Evolutionary conservation across 2,797 vertebrate genomes (phyloP), one percentile per base, ranked within the genome.

Genomic region (Falco cherrug): DNA sequence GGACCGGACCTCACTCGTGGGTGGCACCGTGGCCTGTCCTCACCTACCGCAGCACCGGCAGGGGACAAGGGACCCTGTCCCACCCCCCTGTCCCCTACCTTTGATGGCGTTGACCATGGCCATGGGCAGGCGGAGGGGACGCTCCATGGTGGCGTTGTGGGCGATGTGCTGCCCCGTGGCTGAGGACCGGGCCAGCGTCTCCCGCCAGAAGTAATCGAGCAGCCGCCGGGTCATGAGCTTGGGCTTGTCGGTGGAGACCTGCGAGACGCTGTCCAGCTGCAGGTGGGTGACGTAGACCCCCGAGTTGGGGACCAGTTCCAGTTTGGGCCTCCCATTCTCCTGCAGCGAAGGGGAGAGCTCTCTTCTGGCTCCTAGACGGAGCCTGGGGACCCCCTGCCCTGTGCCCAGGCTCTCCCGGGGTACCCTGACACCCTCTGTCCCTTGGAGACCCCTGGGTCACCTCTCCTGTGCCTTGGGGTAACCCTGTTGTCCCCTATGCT

Each of bases 241-340:
- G 70, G 95, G 94, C 48, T 96, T 93, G 68, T 96, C 95, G 1
- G 78, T 39, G 43, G 96, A 76, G 21, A 95, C 88, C 57, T 88
- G 90, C 2, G 90, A 77, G 31, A 97, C 95, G 50, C 97, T 67
- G 5, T 94, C 82, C 54, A 94, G 61, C 94, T 96, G 90, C 39
- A 53, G 73, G 80, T 93, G 92, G 12, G 76, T 95, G 67, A 96
- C 70, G 45, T 71, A 96, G 67, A 89, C 89, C 29, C 89, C 89
- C 3, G 69, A 94, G 20, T 68, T 79, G 80, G 97, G 92, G 18
- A 86, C 88, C 87, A 96, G 68, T 61, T 94, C 94, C 67, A 86
- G 60, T 59, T 91, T 92, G 39, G 92, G 90, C 9, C 92, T 86
- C 41, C 93, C 81, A 13, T 95, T 97, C 51, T 73, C 67, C 68